These are phyloP conservation scores for Leptatherina wallacei DNA, from an alignment of 2,797 vertebrate species.

Conservation along the genomic window DNA sequence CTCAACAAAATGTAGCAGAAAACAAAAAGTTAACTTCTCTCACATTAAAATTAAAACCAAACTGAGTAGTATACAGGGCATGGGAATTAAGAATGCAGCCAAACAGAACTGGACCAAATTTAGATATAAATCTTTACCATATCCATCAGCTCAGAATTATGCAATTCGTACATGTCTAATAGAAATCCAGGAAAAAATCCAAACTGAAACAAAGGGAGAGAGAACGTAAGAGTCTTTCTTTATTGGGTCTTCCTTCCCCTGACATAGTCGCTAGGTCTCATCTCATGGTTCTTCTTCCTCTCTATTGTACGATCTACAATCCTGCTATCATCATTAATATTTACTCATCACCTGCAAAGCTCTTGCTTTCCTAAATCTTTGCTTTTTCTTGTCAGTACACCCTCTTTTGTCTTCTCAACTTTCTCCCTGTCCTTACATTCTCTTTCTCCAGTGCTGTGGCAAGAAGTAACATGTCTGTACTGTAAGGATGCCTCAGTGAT, in stretches of 20 bases:
- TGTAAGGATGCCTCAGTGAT: too few species aligned
- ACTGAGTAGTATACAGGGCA: background rate
- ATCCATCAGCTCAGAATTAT: too few species aligned
- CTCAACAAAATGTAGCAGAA: background rate
- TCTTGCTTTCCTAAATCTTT: slow-evolving; percentile 4
- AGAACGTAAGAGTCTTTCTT: too few species aligned
- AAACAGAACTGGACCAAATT: too few species aligned
- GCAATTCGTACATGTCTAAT: too few species aligned
- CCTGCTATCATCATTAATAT: background rate
- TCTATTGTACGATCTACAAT: background rate
- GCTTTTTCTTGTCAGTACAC: background rate
- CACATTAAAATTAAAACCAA: background rate
- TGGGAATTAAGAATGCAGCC: background rate
- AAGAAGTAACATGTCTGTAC: background rate
- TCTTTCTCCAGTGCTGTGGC: slow-evolving; percentile 11
- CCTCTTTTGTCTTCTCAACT: background rate
- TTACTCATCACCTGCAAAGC: background rate
- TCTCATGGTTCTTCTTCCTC: background rate
- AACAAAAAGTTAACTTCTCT: background rate
- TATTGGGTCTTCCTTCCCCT: background rate
- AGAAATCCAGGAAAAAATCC: background rate
- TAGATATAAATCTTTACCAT: too few species aligned
- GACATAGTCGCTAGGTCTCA: background rate
- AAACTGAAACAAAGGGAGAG: background rate
- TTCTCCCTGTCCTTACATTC: slow-evolving; percentile 2